phyloP scores from a whole-genome alignment of 2,113 vertebrate species.

The Chaetorhynchus papuensis region DNA sequence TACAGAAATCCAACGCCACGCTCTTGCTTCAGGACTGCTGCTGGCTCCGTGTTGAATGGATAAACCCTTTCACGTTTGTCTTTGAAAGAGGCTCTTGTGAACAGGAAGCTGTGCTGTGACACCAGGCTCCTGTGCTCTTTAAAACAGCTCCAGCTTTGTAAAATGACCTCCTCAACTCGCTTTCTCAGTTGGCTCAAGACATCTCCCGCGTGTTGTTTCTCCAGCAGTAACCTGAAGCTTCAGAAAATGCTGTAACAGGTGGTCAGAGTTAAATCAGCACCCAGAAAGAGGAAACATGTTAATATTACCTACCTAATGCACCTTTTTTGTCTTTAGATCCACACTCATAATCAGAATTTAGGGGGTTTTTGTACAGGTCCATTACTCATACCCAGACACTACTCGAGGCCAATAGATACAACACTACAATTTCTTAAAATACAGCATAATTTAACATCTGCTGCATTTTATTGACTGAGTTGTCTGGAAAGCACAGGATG shows the following conservation, averaged over 20 bases:
- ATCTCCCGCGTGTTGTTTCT: not conserved
- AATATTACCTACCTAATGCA: not conserved
- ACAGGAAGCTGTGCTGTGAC: conserved; percentile 1
- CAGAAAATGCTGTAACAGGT: conserved; percentile 6
- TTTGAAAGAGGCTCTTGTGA: not conserved
- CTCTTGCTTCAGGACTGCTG: not conserved
- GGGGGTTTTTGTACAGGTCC: not conserved
- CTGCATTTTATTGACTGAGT: not conserved
- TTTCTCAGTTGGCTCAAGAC: not conserved
- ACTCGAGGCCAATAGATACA: not conserved
- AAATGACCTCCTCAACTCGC: not conserved
- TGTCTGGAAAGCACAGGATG: not conserved
- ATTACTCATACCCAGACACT: not conserved
- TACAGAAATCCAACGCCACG: not conserved
- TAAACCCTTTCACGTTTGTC: not conserved
- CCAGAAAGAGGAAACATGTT: not conserved
- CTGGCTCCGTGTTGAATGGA: not conserved
- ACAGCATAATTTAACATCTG: not conserved
- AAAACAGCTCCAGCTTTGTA: not conserved
- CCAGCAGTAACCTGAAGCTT: not conserved
- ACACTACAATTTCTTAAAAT: not conserved
- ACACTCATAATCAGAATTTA: not conserved
- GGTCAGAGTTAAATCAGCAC: not conserved
- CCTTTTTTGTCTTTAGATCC: not conserved
- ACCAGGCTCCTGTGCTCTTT: not conserved